Conservation (phyloP, 1,140 invertebrate genomes). For the Alviniconcha marisindica region DNA sequence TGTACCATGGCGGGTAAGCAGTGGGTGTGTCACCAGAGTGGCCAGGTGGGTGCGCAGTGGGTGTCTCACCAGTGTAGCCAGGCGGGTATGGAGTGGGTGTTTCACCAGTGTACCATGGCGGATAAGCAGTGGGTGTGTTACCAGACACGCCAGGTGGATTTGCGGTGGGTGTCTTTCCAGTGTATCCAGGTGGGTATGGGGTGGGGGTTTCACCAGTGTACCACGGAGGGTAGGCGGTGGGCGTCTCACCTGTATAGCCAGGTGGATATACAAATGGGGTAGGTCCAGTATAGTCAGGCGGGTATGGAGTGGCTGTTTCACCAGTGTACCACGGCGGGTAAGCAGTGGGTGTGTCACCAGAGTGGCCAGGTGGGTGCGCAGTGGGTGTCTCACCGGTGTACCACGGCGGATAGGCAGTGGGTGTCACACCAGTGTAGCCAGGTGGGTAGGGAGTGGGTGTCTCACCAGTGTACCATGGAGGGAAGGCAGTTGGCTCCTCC, state of each 20-base stretch:
- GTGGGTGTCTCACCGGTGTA: conserved; percentile 1
- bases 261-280: background rate
- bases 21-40: background rate
- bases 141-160: background rate
- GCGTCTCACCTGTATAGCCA: background rate
- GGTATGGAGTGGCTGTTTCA: conserved; percentile 9
- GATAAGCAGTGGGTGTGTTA: background rate
- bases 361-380: background rate
- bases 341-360: conserved; percentile 11
- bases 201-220: conserved; percentile 6
- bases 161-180: background rate
- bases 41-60: too few relatives aligned
- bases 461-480: background rate
- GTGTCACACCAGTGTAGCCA: conserved; percentile 11
- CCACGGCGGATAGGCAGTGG: background rate
- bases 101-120: conserved; percentile 1
- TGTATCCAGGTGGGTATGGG: background rate
- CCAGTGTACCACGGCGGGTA: background rate
- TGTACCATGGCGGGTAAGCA: conserved; percentile 1
- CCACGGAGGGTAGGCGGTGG: background rate
- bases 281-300: background rate
- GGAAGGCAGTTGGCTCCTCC: conserved; percentile 28
- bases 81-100: conserved; percentile 1
- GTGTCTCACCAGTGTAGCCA: background rate
- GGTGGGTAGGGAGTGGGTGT: conserved; percentile 31